These are phyloP conservation scores for Salmo trutta DNA, from an alignment of 2,797 vertebrate genomes.

Conservation along the genomic window DNA sequence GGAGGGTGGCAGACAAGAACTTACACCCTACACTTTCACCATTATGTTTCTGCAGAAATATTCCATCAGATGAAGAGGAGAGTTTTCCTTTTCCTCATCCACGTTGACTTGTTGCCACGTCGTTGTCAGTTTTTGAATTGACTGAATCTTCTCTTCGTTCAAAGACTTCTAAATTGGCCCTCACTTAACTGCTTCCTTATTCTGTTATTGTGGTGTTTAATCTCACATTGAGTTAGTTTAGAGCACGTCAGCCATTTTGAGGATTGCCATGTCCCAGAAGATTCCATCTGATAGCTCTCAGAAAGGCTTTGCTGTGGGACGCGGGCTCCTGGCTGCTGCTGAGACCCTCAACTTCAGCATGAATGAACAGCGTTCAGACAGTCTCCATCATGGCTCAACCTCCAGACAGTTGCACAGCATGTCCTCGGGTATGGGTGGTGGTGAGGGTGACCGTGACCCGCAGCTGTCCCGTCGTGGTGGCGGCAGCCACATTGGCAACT, in stretches of 20 bases:
- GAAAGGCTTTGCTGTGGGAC: conserved; percentile 76
- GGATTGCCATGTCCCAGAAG: conserved; percentile 76
- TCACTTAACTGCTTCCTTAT: conserved; percentile 34
- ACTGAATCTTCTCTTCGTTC: conserved; percentile 32
- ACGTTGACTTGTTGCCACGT: conserved; percentile 34
- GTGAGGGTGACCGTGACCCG: conserved; percentile 55
- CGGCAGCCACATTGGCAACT: conserved; percentile 69
- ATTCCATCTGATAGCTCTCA: conserved; percentile 62
- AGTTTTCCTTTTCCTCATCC: conserved; percentile 50
- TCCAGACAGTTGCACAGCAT: conserved; percentile 63
- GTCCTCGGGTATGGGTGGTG: conserved; percentile 56
- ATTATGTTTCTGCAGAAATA: conserved; percentile 76
- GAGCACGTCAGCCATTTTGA: conserved; percentile 18
- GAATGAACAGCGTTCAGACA: conserved; percentile 63
- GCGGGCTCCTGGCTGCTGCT: conserved; percentile 76
- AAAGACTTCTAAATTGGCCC: conserved; percentile 22
- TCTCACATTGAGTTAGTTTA: conserved; percentile 13
- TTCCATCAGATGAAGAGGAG: conserved; percentile 63
- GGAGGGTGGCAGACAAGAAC: conserved; percentile 56
- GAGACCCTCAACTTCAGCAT: conserved; percentile 80
- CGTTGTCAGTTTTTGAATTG: conserved; percentile 44
- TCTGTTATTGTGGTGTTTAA: conserved; percentile 50
- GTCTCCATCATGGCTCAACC: conserved; percentile 40
- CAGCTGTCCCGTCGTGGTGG: conserved; percentile 58
- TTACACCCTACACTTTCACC: conserved; percentile 54